A percentile compares a stretch with the other conserved stretches of the same genome.
phyloP scores from a whole-genome alignment of 1,140 invertebrate species.

The Acromyrmex echinatior region DNA sequence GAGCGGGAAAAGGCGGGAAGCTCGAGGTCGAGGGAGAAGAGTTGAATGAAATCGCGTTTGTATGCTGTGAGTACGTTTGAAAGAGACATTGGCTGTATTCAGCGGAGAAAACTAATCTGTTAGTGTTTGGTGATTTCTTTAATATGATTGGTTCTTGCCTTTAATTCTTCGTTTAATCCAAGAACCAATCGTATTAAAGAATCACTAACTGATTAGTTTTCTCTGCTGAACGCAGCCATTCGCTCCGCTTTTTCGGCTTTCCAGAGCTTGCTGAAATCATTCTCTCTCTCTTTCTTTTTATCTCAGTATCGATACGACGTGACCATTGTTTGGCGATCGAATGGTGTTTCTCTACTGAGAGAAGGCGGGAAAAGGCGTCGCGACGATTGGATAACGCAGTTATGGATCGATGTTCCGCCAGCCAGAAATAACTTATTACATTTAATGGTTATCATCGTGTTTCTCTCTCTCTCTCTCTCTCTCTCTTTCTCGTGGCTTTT shows the following conservation, averaged over 20 bases:
- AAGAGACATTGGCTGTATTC: too few species aligned
- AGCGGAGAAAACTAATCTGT: too few species aligned
- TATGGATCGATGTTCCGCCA: conserved; percentile 52
- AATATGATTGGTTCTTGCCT: too few species aligned
- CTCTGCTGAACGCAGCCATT: too few species aligned
- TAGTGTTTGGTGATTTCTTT: too few species aligned
- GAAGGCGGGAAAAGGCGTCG: conserved; percentile 68
- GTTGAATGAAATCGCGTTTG: conserved; percentile 10
- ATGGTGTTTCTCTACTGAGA: conserved; percentile 8
- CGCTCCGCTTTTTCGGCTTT: not conserved
- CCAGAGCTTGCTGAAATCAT: not conserved
- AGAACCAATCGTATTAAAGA: too few species aligned
- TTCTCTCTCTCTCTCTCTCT: not conserved
- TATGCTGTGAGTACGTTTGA: not conserved
- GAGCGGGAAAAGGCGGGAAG: conserved; percentile 32
- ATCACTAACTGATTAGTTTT: too few species aligned
- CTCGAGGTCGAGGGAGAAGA: conserved; percentile 15
- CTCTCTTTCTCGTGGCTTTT: conserved; percentile 3
- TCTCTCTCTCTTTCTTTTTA: not conserved
- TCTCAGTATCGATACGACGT: conserved; percentile 18
- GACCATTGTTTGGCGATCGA: not conserved
- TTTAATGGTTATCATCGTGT: conserved; percentile 61
- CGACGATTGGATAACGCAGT: conserved; percentile 58
- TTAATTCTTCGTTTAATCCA: too few species aligned
- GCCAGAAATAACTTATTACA: conserved; percentile 60